Base-by-base conservation (phyloP, 2,113 vertebrate genomes). In the Antennarius striatus region DNA sequence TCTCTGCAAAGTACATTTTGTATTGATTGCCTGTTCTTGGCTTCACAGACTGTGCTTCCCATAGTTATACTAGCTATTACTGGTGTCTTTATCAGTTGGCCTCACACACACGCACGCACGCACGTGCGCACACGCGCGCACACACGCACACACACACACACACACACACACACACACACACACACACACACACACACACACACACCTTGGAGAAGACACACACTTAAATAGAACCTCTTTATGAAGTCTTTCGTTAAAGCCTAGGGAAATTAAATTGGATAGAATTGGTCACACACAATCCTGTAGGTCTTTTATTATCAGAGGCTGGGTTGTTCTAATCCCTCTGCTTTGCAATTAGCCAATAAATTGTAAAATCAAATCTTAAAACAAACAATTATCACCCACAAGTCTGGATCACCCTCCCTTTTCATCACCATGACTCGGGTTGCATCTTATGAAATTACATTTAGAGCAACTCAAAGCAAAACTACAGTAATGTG, bases 1-100 rank as follows among this genome's bases (percentile, higher is more conserved):
- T 84, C 86, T 86, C 79, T 56, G 76, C 84, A 82, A 85, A 89
- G 84, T 88, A 84, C 84, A 88, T 90, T 83, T 88, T 82, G 62
- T 89, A 91, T 90, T 86, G 88, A 91, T 91, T 71, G 71, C 32
- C 55, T 75, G 76, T 77, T 65, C 47, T 83, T 68, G 69, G 75
- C 77, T 86, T 81, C 81, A 84, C 84, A 88, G 70, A 65, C 63
- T 75, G 63, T 83, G 81, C 82, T 86, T 89, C 83, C 84, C 73
- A 83, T 77, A 85, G 81, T 86, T 78, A 87, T 87, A 80, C 65
- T 65, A 85, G 88, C 81, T 67, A 75, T 78, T 81, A 59, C 66
- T 67, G 55, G 63, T 78, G 78, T 85, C 86, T 89, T 69, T 79
- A 84, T 87, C 82, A 86, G 61, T 53, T 65, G 63, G 32, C 52